Percentiles rank a stretch among this genome's conserved stretches.
These are phyloP conservation scores for Caenorhabditis sp. DNA, from an alignment of 2,888 invertebrate genomes.

Conservation along the genomic window DNA sequence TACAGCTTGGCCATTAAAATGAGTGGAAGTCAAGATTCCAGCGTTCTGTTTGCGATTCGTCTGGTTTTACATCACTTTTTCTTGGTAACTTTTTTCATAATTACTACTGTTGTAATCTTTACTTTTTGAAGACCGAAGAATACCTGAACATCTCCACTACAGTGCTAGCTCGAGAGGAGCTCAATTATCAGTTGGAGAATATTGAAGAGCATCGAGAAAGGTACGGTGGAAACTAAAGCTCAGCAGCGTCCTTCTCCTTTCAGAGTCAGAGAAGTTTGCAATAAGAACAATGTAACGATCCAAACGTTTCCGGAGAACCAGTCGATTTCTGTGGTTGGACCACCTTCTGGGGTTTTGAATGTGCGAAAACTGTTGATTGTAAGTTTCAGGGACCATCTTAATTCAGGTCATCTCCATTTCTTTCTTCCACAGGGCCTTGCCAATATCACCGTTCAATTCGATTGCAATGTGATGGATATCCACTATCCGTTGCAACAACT, in stretches of 20 bases:
- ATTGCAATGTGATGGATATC: slow-evolving; percentile 55
- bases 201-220: slow-evolving; percentile 36
- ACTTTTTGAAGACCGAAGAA: slow-evolving; percentile 55
- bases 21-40: slow-evolving; percentile 53
- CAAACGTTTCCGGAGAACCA: slow-evolving; percentile 66
- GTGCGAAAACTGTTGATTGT: slow-evolving; percentile 74
- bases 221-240: not conserved
- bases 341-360: slow-evolving; percentile 68
- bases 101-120: too few relatives aligned
- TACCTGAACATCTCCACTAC: slow-evolving; percentile 52
- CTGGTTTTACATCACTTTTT: slow-evolving; percentile 53
- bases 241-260: not conserved
- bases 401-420: not conserved
- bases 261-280: slow-evolving; percentile 58
- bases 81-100: slow-evolving; percentile 27
- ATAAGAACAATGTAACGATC: slow-evolving; percentile 47
- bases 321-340: slow-evolving; percentile 69
- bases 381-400: too few relatives aligned
- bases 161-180: slow-evolving; percentile 50
- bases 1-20: slow-evolving; percentile 59
- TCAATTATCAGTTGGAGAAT: slow-evolving; percentile 43
- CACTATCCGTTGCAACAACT: slow-evolving; percentile 56
- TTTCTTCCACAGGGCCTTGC: slow-evolving; percentile 45
- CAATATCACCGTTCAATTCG: slow-evolving; percentile 47
- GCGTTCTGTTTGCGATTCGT: slow-evolving; percentile 54